Percentiles rank a stretch among this genome's conserved stretches.
These are phyloP conservation scores for Cygnus olor DNA, from an alignment of 2,797 vertebrate species.

Conservation along the genomic window DNA sequence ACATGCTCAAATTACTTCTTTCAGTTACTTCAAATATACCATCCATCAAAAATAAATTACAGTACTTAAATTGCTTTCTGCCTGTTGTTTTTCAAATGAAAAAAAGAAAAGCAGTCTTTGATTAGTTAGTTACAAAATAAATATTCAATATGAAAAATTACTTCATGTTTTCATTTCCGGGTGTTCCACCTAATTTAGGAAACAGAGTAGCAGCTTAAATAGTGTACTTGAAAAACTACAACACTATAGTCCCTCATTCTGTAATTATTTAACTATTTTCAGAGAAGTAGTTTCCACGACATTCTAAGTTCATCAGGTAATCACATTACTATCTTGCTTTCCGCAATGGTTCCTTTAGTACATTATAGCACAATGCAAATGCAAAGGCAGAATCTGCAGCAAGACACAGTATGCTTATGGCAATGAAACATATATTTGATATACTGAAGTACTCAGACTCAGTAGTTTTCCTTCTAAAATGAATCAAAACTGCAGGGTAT, in stretches of 20 bases:
- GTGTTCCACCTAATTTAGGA: conserved; percentile 6
- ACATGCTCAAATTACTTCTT: conserved; percentile 32
- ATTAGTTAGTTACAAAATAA: neutral
- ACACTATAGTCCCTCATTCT: neutral
- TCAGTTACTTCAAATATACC: conserved; percentile 37
- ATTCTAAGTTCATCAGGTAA: conserved; percentile 17
- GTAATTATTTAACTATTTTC: neutral
- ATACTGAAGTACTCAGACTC: neutral
- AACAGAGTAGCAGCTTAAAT: neutral
- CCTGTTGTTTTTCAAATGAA: neutral
- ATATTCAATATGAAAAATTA: neutral
- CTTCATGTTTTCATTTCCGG: neutral
- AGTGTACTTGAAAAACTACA: neutral
- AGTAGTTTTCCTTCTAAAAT: neutral
- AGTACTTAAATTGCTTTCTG: conserved; percentile 40
- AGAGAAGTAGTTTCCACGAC: neutral
- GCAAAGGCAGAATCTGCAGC: neutral
- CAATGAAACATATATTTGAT: neutral
- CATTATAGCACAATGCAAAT: neutral
- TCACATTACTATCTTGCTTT: neutral
- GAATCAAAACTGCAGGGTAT: conserved; percentile 6
- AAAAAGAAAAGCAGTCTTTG: neutral
- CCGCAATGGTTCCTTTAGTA: neutral
- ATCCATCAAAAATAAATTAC: conserved; percentile 56
- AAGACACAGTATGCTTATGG: neutral